phyloP scores from a whole-genome alignment of 2,888 invertebrate genomes.

The Calameuta filiformis region DNA sequence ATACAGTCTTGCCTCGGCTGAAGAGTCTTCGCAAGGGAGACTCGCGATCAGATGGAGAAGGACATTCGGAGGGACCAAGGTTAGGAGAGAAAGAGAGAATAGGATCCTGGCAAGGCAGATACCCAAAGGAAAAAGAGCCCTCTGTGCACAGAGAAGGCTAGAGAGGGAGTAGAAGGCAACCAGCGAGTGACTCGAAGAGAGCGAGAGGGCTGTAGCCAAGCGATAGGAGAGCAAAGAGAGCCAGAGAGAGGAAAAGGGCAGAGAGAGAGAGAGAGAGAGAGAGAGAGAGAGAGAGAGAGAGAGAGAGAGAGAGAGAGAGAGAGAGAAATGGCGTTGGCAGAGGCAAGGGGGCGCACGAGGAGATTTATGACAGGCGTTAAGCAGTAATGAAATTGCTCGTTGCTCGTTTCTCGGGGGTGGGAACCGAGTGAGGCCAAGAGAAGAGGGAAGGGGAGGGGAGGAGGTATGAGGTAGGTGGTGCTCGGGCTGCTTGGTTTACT shows the following conservation, averaged over 20 bases:
- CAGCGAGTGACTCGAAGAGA: neutral
- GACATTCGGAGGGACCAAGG: slow-evolving; percentile 25
- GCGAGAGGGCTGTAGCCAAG: neutral
- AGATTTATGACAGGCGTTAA: slow-evolving; percentile 69
- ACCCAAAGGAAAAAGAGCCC: neutral
- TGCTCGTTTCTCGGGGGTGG: slow-evolving; percentile 60
- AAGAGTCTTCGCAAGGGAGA: neutral
- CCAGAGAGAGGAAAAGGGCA: slow-evolving; percentile 25
- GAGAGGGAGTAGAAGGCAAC: neutral
- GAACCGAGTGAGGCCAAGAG: slow-evolving; percentile 44
- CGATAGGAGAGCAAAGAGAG: slow-evolving; percentile 17
- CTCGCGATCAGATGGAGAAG: slow-evolving; percentile 9
- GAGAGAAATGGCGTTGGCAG: slow-evolving; percentile 18
- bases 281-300: slow-evolving; percentile 23
- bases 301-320: slow-evolving; percentile 25
- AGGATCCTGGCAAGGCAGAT: slow-evolving; percentile 13
- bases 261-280: slow-evolving; percentile 22
- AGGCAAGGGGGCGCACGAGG: slow-evolving; percentile 50
- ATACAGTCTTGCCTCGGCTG: slow-evolving; percentile 4
- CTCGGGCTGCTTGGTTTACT: slow-evolving; percentile 28
- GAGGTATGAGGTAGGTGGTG: slow-evolving; percentile 22
- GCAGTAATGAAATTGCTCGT: slow-evolving; percentile 69
- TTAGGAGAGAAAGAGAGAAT: slow-evolving; percentile 20
- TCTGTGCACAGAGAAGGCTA: neutral
- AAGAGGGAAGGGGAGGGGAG: neutral